These are phyloP conservation scores for Chalcis sispes DNA, from an alignment of 2,888 invertebrate species.

Conservation along the genomic window DNA sequence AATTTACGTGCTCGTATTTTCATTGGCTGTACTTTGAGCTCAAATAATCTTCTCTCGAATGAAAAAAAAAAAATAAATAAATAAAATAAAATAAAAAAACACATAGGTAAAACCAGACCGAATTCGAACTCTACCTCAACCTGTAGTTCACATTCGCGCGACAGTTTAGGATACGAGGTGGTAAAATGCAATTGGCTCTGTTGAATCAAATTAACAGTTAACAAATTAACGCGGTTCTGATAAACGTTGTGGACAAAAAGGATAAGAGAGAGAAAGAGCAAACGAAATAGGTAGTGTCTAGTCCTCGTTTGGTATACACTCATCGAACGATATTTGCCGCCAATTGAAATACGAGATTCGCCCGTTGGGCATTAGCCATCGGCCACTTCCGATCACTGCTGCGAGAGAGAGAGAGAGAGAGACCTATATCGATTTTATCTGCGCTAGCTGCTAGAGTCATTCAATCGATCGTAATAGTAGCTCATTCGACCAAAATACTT, in stretches of 20 bases:
- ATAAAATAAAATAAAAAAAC: no score
- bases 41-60: background rate
- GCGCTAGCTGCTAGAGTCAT: background rate
- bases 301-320: no score
- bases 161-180: slow-evolving; percentile 31
- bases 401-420: background rate
- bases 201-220: slow-evolving; percentile 64
- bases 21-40: background rate
- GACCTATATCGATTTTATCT: slow-evolving; percentile 57
- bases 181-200: slow-evolving; percentile 60
- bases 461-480: slow-evolving; percentile 57
- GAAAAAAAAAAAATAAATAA: slow-evolving; percentile 2
- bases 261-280: slow-evolving; percentile 42
- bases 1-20: slow-evolving; percentile 9
- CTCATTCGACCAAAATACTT: slow-evolving; percentile 62
- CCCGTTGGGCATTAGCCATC: slow-evolving; percentile 58
- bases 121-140: no score
- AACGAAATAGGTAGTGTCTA: background rate
- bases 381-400: slow-evolving; percentile 58
- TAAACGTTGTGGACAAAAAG: slow-evolving; percentile 25
- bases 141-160: no score
- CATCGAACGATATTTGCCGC: slow-evolving; percentile 61
- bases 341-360: slow-evolving; percentile 66
- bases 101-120: background rate
- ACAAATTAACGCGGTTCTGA: slow-evolving; percentile 62